Base-by-base conservation (phyloP, 2,888 invertebrate species). In the Sinhomidia bicolor region DNA sequence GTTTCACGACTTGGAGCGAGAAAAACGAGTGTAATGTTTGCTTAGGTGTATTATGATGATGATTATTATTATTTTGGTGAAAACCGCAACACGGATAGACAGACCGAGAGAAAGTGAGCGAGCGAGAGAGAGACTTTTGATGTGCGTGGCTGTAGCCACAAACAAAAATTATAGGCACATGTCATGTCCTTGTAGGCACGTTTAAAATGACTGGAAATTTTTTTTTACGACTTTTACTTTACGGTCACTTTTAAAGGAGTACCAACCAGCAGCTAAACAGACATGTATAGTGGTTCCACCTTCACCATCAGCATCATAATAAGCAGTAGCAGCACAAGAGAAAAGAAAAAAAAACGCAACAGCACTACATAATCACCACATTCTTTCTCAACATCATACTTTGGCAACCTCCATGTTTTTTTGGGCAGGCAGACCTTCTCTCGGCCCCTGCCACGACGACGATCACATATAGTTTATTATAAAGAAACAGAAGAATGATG, bases 221-320 rank as follows among this genome's bases (percentile, higher is more conserved):
- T 89, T 89, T 89, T 85, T 51, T 84, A 85, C 74, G n/a, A n/a
- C n/a, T n/a, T 84, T 84, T 76, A 26, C 84, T 89, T 89, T 89
- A 89, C 80, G 88, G 88, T 80, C 84, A 80, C 85, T 89, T 85
- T 71, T 54, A 80, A 80, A 60, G 68, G 29, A 36, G 20, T 14
- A 26, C 78, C 54, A 29, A 26, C 20, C 26, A 23, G 47, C 51
- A 29, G 26, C 78, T n/a, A n/a, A n/a, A n/a, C n/a, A n/a, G n/a
- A n/a, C n/a, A n/a, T n/a, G n/a, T n/a, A n/a, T n/a, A n/a, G n/a
- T 9, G 17, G n/a, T 68, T 36, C 74, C 51, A 47, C 26, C 44
- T 51, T 51, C 51, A 51, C 74, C 44, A 74, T 47, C 47, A 44
- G 29, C 62, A 62, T 81, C 62, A 62, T 62, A 57, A 80, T 44